Evolutionary conservation across 2,113 vertebrate species (phyloP).

Genomic region (Pachyramphus minor): DNA sequence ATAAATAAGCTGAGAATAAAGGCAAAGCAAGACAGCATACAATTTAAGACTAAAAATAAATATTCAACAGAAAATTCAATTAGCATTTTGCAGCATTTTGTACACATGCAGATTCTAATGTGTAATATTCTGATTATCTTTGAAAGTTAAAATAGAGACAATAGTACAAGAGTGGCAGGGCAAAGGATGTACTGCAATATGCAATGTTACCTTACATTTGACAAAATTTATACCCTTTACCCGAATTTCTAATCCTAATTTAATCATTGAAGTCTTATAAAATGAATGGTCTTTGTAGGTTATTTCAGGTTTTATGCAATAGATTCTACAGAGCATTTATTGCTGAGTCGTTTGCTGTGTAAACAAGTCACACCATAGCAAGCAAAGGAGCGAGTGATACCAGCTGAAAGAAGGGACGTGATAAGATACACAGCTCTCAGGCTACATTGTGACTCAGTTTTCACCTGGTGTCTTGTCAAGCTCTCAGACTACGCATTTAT

Average conservation of each 20-base stretch:
- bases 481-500: neutral
- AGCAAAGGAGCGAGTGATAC: neutral
- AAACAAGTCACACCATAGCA: neutral
- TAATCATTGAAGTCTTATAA: neutral
- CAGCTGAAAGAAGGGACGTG: neutral
- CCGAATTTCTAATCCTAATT: neutral
- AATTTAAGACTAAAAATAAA: neutral
- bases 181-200: neutral
- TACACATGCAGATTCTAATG: neutral
- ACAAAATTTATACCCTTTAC: neutral
- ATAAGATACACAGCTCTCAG: neutral
- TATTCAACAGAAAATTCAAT: neutral
- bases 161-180: neutral
- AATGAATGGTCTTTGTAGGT: neutral
- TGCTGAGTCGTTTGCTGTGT: neutral
- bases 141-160: neutral
- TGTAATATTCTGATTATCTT: neutral
- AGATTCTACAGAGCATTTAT: neutral
- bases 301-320: neutral
- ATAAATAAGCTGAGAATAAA: neutral
- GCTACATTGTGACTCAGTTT: neutral
- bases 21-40: neutral
- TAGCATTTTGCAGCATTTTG: neutral
- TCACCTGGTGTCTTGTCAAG: neutral
- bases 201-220: neutral